These are phyloP conservation scores for Melipona beecheii DNA, from an alignment of 2,888 invertebrate species.

Conservation along the genomic window DNA sequence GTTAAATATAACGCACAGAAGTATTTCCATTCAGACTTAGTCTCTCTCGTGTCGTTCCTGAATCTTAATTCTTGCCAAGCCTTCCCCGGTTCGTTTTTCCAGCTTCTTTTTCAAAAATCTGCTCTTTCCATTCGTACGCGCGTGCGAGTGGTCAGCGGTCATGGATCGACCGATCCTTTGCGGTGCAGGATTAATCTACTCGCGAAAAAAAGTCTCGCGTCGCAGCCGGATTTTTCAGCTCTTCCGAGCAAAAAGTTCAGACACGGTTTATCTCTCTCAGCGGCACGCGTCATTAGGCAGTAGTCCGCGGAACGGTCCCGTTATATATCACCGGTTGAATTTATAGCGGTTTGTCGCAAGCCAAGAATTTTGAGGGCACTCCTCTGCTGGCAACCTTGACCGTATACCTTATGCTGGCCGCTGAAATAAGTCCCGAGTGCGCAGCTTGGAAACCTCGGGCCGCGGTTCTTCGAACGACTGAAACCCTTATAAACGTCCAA, in stretches of 20 bases:
- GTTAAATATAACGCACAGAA: too few species aligned
- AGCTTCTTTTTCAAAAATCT: conserved; percentile 6
- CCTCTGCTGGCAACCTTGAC: background rate
- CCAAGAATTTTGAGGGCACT: conserved; percentile 5
- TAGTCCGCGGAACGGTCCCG: conserved; percentile 26
- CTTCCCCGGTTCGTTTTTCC: background rate
- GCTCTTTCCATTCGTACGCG: background rate
- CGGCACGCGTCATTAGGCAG: conserved; percentile 58
- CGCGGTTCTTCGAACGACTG: too few species aligned
- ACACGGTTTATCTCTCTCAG: conserved; percentile 53
- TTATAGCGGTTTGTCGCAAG: conserved; percentile 6
- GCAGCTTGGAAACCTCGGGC: too few species aligned
- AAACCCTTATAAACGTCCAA: too few species aligned
- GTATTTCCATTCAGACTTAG: background rate
- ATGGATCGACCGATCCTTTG: conserved; percentile 39
- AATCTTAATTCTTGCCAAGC: conserved; percentile 12
- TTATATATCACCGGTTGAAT: conserved; percentile 22
- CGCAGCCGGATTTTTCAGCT: conserved; percentile 29
- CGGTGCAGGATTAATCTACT: conserved; percentile 37
- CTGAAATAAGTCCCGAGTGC: too few species aligned
- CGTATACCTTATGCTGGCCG: background rate
- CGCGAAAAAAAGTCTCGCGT: conserved; percentile 26
- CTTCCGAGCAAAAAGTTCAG: conserved; percentile 9
- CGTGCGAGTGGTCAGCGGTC: background rate
- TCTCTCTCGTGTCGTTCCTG: background rate